Evolutionary conservation across 2,113 vertebrate genomes (phyloP).

Genomic region (Sebastes schlegelii): DNA sequence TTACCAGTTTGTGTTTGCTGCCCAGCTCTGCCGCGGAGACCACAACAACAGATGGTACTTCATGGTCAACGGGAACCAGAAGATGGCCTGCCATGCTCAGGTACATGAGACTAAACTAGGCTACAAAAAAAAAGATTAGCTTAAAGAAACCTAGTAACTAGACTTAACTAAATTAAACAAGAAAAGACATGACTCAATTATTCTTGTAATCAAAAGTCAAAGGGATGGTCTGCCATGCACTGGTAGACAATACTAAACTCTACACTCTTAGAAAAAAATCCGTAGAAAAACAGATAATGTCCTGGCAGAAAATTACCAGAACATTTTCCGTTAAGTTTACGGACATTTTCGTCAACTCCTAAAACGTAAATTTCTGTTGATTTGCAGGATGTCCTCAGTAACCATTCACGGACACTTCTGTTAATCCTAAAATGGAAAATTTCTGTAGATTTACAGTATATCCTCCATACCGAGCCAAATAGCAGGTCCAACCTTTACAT

Average conservation of each 20-base stretch:
- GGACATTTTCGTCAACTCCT: too few species aligned
- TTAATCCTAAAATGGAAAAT: too few species aligned
- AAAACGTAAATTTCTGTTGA: too few species aligned
- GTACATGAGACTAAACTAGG: not conserved
- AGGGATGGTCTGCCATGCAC: not conserved
- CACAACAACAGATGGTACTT: conserved; percentile 16
- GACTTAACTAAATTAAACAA: not conserved
- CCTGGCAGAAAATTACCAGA: too few species aligned
- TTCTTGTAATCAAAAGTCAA: not conserved
- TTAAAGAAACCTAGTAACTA: not conserved
- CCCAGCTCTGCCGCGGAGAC: conserved; percentile 44
- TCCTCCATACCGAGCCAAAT: too few species aligned
- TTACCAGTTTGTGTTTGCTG: conserved; percentile 54
- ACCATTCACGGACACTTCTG: too few species aligned
- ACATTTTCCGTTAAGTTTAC: too few species aligned
- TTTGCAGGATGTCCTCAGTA: too few species aligned
- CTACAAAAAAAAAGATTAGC: too few species aligned
- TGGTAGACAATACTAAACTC: not conserved
- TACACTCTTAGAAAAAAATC: not conserved
- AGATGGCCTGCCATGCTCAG: conserved; percentile 37
- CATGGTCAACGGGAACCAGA: not conserved
- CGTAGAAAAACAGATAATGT: too few species aligned
- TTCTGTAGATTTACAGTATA: too few species aligned
- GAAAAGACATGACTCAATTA: not conserved
- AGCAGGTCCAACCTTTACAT: too few species aligned